These are phyloP conservation scores for Eriosoma lanigerum DNA, from an alignment of 1,140 invertebrate species.

Conservation along the genomic window DNA sequence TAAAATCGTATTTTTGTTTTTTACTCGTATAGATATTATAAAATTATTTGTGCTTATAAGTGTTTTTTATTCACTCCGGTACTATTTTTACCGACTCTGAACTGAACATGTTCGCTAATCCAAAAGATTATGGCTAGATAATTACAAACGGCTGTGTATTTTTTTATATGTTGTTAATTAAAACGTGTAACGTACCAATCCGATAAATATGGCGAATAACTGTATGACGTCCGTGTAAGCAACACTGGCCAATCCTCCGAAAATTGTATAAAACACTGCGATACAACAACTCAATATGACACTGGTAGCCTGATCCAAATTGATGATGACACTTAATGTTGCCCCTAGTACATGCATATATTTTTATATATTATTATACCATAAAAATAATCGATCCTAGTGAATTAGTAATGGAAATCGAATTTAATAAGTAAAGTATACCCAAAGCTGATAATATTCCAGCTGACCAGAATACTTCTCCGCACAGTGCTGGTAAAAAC, in stretches of 20 bases:
- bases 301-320: constrained; percentile 88
- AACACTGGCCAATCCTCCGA: constrained; percentile 96
- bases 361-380: too few relatives aligned
- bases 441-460: constrained; percentile 93
- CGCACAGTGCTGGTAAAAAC: constrained; percentile 93
- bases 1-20: too few relatives aligned
- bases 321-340: constrained; percentile 93
- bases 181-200: constrained; percentile 68
- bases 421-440: constrained; percentile 56
- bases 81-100: too few relatives aligned
- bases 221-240: constrained; percentile 99
- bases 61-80: too few relatives aligned
- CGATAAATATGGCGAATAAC: constrained; percentile 97
- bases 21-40: too few relatives aligned
- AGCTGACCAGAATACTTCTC: constrained; percentile 97
- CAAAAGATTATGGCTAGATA: too few relatives aligned
- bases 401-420: too few relatives aligned
- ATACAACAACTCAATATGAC: constrained; percentile 95
- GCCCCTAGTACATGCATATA: constrained; percentile 65
- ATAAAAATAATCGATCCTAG: too few relatives aligned
- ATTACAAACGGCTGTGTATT: too few relatives aligned
- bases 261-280: constrained; percentile 95
- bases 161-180: too few relatives aligned
- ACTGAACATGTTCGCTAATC: too few relatives aligned
- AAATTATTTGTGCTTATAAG: too few relatives aligned